A percentile compares a stretch with the other conserved stretches of the same genome.
These are phyloP conservation scores for Nasonia longicornis DNA, from an alignment of 1,140 invertebrate species.

Conservation along the genomic window DNA sequence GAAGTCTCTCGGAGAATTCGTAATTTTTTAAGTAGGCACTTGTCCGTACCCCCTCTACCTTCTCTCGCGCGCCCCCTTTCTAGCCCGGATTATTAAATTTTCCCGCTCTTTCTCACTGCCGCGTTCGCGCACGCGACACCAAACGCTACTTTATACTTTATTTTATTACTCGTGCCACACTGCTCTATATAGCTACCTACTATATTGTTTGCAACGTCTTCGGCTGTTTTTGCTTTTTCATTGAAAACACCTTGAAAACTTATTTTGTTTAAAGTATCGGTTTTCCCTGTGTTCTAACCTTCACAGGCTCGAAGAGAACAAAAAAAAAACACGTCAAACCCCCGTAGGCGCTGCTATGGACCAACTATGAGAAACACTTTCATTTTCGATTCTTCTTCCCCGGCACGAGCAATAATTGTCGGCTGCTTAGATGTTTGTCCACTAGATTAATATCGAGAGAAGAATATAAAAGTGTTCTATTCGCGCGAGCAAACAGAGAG, in stretches of 20 bases:
- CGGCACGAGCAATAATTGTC: neutral
- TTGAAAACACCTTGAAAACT: too few species aligned
- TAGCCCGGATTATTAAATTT: neutral
- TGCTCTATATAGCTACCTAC: neutral
- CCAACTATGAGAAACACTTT: too few species aligned
- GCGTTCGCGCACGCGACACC: too few species aligned
- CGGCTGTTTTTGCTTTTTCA: too few species aligned
- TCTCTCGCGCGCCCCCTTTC: too few species aligned
- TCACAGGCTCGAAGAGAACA: too few species aligned
- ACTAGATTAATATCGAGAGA: neutral
- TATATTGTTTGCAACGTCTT: neutral
- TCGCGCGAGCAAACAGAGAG: neutral
- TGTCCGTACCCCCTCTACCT: neutral
- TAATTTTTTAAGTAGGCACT: slow-evolving; percentile 27
- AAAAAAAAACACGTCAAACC: too few species aligned
- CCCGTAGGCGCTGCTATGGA: too few species aligned
- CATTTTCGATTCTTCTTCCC: too few species aligned
- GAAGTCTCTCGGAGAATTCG: slow-evolving; percentile 1
- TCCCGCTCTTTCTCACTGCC: neutral
- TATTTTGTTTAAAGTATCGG: too few species aligned
- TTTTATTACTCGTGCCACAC: neutral
- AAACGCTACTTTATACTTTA: neutral
- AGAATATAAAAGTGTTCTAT: neutral
- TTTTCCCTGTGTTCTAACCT: too few species aligned
- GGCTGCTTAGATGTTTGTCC: neutral